Evolutionary conservation across 2,113 vertebrate genomes (phyloP).

Genomic region (Seriola aureovittata): DNA sequence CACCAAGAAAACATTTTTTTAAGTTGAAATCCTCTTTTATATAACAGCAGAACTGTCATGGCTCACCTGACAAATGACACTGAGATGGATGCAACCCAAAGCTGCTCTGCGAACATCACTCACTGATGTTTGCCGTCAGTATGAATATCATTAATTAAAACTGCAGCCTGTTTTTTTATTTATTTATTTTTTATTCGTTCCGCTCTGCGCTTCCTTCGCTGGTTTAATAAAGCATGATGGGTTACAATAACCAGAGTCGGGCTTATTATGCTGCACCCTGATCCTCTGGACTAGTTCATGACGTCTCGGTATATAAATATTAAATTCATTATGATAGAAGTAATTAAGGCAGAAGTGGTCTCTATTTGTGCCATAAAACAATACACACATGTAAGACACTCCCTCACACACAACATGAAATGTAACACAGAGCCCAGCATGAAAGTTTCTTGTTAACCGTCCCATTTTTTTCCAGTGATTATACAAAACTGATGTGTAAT

Average conservation of each 20-base stretch:
- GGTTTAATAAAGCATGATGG: constrained; percentile 20
- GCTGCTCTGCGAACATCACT: constrained; percentile 15
- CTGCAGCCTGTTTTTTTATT: neutral
- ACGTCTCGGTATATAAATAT: neutral
- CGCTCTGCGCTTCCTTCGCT: neutral
- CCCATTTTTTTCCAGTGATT: neutral
- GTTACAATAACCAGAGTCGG: neutral
- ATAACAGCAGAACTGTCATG: neutral
- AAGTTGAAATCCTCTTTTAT: neutral
- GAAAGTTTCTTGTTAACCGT: neutral
- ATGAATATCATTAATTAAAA: constrained; percentile 14
- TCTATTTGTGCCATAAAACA: neutral
- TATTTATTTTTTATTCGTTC: neutral
- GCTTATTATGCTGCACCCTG: neutral
- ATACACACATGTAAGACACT: neutral
- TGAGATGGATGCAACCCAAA: constrained; percentile 1
- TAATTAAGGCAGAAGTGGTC: neutral
- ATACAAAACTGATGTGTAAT: too few relatives aligned
- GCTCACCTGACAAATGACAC: constrained; percentile 1
- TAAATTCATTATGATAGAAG: neutral
- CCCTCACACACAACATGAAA: neutral
- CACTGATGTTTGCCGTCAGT: constrained; percentile 24
- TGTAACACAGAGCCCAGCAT: neutral
- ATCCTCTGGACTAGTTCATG: constrained; percentile 4
- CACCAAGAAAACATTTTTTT: neutral